These are phyloP conservation scores for Brenthis daphne DNA, from an alignment of 2,888 invertebrate species.

Conservation along the genomic window DNA sequence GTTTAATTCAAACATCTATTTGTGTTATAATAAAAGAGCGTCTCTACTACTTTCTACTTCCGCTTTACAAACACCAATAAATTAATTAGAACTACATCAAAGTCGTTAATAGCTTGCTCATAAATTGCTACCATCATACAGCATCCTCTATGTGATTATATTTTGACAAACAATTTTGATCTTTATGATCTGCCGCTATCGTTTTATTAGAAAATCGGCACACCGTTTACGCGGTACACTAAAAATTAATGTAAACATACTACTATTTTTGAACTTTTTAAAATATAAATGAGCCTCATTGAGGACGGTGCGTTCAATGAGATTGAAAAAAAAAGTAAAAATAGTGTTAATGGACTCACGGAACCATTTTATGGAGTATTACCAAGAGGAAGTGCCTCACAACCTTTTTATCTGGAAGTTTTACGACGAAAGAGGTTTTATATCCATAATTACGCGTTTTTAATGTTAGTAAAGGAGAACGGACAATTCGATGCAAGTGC, in stretches of 20 bases:
- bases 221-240: constrained; percentile 68
- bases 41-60: constrained; percentile 61
- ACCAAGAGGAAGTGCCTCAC: constrained; percentile 72
- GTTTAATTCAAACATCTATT: neutral
- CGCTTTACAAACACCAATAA: constrained; percentile 76
- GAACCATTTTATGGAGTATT: constrained; percentile 71
- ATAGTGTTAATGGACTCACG: constrained; percentile 73
- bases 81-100: constrained; percentile 73
- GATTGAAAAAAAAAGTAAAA: constrained; percentile 66
- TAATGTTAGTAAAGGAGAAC: constrained; percentile 64
- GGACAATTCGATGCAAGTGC: constrained; percentile 63
- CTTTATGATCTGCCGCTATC: constrained; percentile 47
- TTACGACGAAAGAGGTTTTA: constrained; percentile 77
- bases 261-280: constrained; percentile 71
- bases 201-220: constrained; percentile 63
- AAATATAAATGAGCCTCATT: constrained; percentile 74
- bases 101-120: constrained; percentile 76
- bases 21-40: constrained; percentile 27
- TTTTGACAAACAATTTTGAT: constrained; percentile 53
- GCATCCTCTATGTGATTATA: constrained; percentile 41
- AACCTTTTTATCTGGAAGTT: constrained; percentile 74
- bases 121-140: constrained; percentile 47
- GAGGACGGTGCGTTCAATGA: constrained; percentile 77
- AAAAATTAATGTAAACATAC: constrained; percentile 73
- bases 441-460: constrained; percentile 76